Evolutionary conservation across 1,140 invertebrate species (phyloP), one percentile per base, ranked within the genome.

Genomic region (Drosophila insularis): DNA sequence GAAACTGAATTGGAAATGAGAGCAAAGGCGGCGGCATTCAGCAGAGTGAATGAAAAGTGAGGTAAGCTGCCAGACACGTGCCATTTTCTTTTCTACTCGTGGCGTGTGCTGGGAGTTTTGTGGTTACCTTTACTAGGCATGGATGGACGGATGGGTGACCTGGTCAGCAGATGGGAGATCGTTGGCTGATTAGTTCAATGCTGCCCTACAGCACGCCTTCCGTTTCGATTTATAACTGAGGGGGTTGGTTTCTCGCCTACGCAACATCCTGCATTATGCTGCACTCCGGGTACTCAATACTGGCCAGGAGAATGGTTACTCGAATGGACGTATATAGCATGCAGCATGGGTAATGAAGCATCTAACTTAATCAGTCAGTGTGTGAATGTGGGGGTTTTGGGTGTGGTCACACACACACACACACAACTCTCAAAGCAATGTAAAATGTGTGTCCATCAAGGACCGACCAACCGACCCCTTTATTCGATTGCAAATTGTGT

Each of bases 101-200:
- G 70, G 64, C 69, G 74, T 74, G 66, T 86, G 81, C 43, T 85
- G 74, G 67, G 74, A 82, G 81, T 86, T 86, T 85, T 85, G 81
- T 50, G 81, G 80, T 76, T 53, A 17, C 58, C 58, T 19, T 17
- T 23, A 61, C 69, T 46, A 35, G 46, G 54, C 21, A 6, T 6
- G 58, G 5, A n/a, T 21, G 35, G 32, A 23, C 17, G 27, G 53
- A 8, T 21, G 58, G 37, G 14, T n/a, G 63, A 8, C 8, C 17
- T 46, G 43, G 43, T 46, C 43, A 46, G 43, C 17, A 46, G 43
- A 19, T 46, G 10, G 56, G 6, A 7, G 2, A 10, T 50, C 13
- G 10, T 27, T 37, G 35, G 46, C 35, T n/a, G 40, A 21, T 43
- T 23, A 31, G 39, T 31, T 14, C 19, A 21, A 63, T 21, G 59